Base-by-base conservation (phyloP, 2,888 invertebrate species). In the Troides oblongomaculatus region DNA sequence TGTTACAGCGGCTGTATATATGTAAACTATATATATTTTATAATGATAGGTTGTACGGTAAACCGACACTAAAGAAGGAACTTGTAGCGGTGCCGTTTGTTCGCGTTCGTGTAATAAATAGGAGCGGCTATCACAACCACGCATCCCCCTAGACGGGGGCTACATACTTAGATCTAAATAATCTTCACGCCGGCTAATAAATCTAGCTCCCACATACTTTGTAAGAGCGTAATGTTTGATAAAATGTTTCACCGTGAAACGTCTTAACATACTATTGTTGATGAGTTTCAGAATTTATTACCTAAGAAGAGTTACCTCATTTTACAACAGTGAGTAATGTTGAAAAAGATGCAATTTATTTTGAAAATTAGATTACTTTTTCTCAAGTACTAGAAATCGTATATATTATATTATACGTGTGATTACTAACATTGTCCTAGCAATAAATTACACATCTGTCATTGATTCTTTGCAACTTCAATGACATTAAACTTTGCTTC, bases 41-140 rank as follows among this genome's bases (percentile, higher is more conserved):
- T 46, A 46, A 56, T 10, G 30, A 65, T 65, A 30, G 53, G 60
- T 18, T 60, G 25, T 43, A 36, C 53, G 21, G 21, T 46, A 30
- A 62, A 64, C 58, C n/a, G 30, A 46, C 58, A 50, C 46, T 50
- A 23, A 65, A 39, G 30, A 69, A 70, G 59, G 53, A 58, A 60
- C 50, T 59, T 59, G 30, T 62, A 58, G 30, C 57, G 50, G 43
- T 36, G 57, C 43, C 50, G 66, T 39, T 17, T 25, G 36, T 59
- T 57, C 25, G 62, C 58, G 65, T 58, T 62, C 39, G 39, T 58
- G 70, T 66, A 70, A 70, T 70, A 70, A 66, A 70, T 70, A 70
- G 66, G n/a, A n/a, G n/a, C 57, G 50, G 58, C 70, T 66, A 70
- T 70, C 70, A 66, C 66, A 53, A 66, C 58, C 62, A 70, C 66